Evolutionary conservation across 53 echinoderm and acorn worm species (phyloP).

Genomic region (Apostichopus leukothele): DNA sequence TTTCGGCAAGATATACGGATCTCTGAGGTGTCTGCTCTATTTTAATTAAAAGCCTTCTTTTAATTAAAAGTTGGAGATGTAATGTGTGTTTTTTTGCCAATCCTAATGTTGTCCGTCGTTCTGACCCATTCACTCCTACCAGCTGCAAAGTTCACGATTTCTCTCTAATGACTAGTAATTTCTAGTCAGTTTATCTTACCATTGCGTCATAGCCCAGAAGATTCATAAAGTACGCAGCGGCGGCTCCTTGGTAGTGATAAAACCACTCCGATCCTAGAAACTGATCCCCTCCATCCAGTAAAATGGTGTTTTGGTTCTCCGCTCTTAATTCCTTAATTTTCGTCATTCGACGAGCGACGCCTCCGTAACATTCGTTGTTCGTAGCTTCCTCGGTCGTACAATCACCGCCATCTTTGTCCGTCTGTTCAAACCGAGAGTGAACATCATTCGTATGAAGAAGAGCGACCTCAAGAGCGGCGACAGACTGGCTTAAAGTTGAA

Average conservation of each 20-base stretch:
- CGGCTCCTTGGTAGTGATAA: constrained; percentile 71
- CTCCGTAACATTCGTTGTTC: constrained; percentile 75
- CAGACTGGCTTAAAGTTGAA: background rate
- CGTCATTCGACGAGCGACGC: constrained; percentile 73
- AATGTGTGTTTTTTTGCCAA: too few relatives aligned
- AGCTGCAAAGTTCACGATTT: too few relatives aligned
- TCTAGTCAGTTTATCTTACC: constrained; percentile 51
- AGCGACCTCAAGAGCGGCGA: constrained; percentile 58
- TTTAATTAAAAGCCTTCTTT: too few relatives aligned
- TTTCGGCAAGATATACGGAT: too few relatives aligned
- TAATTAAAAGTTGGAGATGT: too few relatives aligned
- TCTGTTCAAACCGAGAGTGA: constrained; percentile 77
- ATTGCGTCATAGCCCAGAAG: constrained; percentile 84
- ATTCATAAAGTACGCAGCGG: constrained; percentile 89
- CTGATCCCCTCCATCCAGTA: constrained; percentile 90
- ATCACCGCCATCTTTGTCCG: constrained; percentile 63
- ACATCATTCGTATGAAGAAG: constrained; percentile 93
- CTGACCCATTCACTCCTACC: too few relatives aligned
- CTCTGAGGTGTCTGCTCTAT: too few relatives aligned
- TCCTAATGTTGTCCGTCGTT: too few relatives aligned
- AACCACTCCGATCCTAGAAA: constrained; percentile 92
- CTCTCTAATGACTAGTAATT: too few relatives aligned
- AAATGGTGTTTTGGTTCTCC: constrained; percentile 59
- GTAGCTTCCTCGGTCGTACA: constrained; percentile 61
- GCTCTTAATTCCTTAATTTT: constrained; percentile 56